Base-by-base conservation (phyloP, 2,797 vertebrate species). In the Dromococcyx pavoninus region DNA sequence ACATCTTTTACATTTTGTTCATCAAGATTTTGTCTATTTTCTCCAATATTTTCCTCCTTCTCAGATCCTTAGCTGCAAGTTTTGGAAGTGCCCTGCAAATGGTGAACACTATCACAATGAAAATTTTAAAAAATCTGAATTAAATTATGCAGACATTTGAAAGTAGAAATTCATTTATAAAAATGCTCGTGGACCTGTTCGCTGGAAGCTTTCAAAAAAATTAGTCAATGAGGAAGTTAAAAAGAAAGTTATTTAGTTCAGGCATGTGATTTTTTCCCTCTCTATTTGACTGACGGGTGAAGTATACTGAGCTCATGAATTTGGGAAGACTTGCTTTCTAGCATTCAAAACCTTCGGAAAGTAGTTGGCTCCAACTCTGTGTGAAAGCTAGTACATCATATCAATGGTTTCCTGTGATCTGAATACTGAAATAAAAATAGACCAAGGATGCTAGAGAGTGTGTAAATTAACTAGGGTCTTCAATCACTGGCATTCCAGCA, bases 401-500 rank as follows among this genome's bases (percentile, higher is more conserved):
- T 13, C 85, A 85, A 82, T 58, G 74, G 43, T 50, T 80, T 73
- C 39, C 39, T 62, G 82, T 81, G 58, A 89, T 84, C 43, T 58
- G 69, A 94, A 92, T 62, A 50, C 60, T 48, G 61, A 93, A 88
- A 88, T 71, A 82, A 87, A 95, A 95, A 72, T 14, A 3, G 8
- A 84, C 61, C 16, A 70, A 89, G 74, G 58, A 89, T 73, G 18
- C 14, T 24, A 7, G 33, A 88, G 43, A 89, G 51, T 0, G 0
- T 48, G 32, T 81, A 89, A 66, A 88, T 61, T 81, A 88, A 81
- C 37, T 7, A 70, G 10, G 43, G 51, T 58, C 72, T 91, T 76
- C 91, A 75, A 13, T 56, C 53, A 65, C 62, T 86, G 37, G 58
- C 65, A 81, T 70, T 73, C 28, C 69, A 86, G 43, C 73, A 81